Evolutionary conservation across 2,888 invertebrate species (phyloP).

Genomic region (Campopleginae sp.): DNA sequence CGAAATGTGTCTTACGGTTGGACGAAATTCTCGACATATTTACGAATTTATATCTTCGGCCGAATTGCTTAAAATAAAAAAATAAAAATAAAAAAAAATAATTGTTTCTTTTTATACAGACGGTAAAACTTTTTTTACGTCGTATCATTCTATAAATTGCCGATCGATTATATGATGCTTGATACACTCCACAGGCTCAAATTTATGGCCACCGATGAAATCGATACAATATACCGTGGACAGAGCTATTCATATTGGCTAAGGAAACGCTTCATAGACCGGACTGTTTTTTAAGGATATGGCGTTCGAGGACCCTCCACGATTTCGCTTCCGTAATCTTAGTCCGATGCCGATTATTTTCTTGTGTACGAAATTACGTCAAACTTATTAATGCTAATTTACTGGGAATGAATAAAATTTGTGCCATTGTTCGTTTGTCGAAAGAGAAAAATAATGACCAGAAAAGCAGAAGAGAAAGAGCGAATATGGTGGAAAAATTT

Average conservation of each 20-base stretch:
- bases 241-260: slow-evolving; percentile 30
- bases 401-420: background rate
- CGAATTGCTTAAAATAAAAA: background rate
- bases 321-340: background rate
- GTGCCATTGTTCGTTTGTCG: background rate
- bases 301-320: background rate
- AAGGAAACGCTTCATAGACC: background rate
- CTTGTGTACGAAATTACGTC: background rate
- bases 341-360: background rate
- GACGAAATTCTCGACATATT: background rate
- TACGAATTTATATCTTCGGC: background rate
- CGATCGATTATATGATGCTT: slow-evolving; percentile 52
- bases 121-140: slow-evolving; percentile 57
- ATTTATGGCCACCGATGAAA: slow-evolving; percentile 63
- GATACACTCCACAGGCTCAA: slow-evolving; percentile 50
- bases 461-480: background rate
- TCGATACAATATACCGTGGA: slow-evolving; percentile 52
- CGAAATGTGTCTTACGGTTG: background rate
- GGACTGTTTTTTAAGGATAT: background rate
- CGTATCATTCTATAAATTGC: slow-evolving; percentile 67
- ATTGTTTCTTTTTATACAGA: background rate
- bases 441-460: background rate
- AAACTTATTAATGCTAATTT: background rate
- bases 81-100: background rate
- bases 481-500: background rate